Evolutionary conservation across 2,113 vertebrate genomes (phyloP).

Genomic region (Actenoides lindsayi): DNA sequence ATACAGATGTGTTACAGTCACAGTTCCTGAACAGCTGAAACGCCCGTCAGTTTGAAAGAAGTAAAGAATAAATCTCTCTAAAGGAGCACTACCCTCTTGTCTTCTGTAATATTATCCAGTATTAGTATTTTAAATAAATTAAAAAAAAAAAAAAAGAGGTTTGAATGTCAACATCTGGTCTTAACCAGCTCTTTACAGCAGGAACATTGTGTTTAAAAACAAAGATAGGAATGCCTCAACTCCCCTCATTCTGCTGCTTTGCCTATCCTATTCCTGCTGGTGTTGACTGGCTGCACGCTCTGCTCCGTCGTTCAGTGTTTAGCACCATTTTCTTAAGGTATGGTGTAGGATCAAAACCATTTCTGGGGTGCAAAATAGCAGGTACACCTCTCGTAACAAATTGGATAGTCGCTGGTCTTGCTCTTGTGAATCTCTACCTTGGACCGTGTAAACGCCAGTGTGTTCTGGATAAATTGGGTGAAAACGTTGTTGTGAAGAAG

Average conservation of each 20-base stretch:
- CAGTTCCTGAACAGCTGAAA: constrained; percentile 72
- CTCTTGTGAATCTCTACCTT: background rate
- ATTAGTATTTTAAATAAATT: constrained; percentile 45
- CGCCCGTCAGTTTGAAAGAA: constrained; percentile 6
- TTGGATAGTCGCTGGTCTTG: background rate
- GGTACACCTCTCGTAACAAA: background rate
- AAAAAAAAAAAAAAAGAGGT: background rate
- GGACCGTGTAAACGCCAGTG: background rate
- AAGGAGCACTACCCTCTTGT: background rate
- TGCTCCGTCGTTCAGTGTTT: background rate
- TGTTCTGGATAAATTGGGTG: background rate
- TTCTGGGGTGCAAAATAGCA: background rate
- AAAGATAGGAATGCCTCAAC: background rate
- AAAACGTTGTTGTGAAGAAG: background rate
- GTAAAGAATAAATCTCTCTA: background rate
- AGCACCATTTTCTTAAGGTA: background rate
- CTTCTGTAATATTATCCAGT: constrained; percentile 24
- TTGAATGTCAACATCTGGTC: background rate
- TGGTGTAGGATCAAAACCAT: background rate
- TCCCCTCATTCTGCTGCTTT: background rate
- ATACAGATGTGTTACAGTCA: constrained; percentile 72
- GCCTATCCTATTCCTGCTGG: background rate
- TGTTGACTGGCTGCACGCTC: background rate
- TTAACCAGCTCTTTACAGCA: background rate
- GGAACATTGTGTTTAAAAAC: constrained; percentile 21